phyloP scores from a whole-genome alignment of 2,113 vertebrate species.

The Glareola pratincola region DNA sequence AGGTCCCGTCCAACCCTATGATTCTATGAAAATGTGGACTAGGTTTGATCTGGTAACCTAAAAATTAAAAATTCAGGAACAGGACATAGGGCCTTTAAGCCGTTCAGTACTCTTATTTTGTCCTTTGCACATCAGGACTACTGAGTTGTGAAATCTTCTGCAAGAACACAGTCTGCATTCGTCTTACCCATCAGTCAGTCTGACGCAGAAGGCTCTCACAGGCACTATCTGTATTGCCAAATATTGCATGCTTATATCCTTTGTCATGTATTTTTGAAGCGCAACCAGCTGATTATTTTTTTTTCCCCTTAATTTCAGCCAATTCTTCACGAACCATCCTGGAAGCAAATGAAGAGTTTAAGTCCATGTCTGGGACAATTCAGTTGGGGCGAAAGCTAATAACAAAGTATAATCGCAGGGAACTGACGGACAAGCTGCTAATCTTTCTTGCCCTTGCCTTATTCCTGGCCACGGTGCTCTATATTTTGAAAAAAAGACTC shows the following conservation, averaged over 20 bases:
- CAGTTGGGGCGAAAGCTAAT: constrained; percentile 94
- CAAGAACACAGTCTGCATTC: background rate
- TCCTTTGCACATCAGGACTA: background rate
- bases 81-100: background rate
- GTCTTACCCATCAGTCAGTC: background rate
- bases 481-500: constrained; percentile 96
- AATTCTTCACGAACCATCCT: constrained; percentile 91
- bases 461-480: constrained; percentile 92
- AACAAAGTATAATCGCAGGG: constrained; percentile 95
- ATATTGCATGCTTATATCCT: background rate
- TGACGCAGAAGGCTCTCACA: background rate
- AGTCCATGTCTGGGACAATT: constrained; percentile 96
- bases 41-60: background rate
- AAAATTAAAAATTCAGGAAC: background rate
- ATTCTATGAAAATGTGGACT: background rate
- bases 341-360: constrained; percentile 96
- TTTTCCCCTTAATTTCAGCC: constrained; percentile 69
- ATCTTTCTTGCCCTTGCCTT: constrained; percentile 94
- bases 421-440: constrained; percentile 95
- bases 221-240: background rate
- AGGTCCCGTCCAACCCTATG: too few relatives aligned
- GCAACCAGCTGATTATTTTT: background rate
- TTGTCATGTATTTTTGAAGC: background rate
- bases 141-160: background rate
- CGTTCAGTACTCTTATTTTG: background rate